A percentile compares a stretch with the other conserved stretches of the same genome.
These are phyloP conservation scores for Plagiodera versicolora DNA, from an alignment of 2,888 invertebrate genomes.

Conservation along the genomic window DNA sequence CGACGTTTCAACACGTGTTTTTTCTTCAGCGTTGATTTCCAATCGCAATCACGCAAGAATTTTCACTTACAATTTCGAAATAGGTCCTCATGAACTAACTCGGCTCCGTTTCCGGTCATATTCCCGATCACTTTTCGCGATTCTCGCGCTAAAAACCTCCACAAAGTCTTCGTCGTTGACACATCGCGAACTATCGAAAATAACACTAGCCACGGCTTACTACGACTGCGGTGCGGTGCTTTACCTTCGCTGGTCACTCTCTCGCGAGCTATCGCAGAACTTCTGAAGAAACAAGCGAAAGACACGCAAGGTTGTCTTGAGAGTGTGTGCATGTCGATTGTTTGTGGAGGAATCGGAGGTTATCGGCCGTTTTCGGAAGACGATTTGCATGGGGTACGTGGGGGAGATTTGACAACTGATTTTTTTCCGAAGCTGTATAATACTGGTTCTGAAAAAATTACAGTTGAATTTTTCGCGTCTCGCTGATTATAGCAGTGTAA, in stretches of 20 bases:
- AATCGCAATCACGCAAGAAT: neutral
- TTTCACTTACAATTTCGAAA: constrained; percentile 26
- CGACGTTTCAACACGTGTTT: neutral
- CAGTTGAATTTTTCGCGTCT: too few relatives aligned
- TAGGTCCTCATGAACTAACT: constrained; percentile 23
- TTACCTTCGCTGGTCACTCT: constrained; percentile 21
- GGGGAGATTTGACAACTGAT: too few relatives aligned
- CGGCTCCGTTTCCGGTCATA: constrained; percentile 27
- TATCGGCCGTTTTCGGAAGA: constrained; percentile 11
- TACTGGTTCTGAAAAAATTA: too few relatives aligned
- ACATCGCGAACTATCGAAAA: constrained; percentile 18
- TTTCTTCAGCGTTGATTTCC: constrained; percentile 2
- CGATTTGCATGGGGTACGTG: neutral
- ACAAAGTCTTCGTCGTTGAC: neutral
- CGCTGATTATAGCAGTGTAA: too few relatives aligned
- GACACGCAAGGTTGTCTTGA: constrained; percentile 33
- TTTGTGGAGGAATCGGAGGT: constrained; percentile 15
- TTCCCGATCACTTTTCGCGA: constrained; percentile 25
- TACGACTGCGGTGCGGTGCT: too few relatives aligned
- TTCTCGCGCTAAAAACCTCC: constrained; percentile 7
- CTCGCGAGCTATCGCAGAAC: constrained; percentile 29
- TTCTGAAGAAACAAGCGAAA: constrained; percentile 31
- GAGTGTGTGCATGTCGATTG: constrained; percentile 29
- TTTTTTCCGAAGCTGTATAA: too few relatives aligned
- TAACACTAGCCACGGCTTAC: constrained; percentile 4